Evolutionary conservation across 1,140 invertebrate genomes (phyloP).

Genomic region (Phymorhynchus buccinoides): DNA sequence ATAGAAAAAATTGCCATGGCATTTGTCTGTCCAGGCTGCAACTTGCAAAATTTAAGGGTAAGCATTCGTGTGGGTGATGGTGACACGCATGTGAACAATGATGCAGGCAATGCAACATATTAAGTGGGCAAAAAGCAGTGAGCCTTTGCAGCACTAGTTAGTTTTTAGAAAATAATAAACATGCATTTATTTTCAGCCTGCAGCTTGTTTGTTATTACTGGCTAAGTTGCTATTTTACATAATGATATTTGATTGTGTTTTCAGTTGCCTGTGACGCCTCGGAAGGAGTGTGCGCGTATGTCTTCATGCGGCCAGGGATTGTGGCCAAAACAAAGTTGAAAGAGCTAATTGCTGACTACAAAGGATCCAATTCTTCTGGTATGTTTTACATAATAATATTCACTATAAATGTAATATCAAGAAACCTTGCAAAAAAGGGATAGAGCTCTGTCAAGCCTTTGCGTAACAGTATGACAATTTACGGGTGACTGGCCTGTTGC

Average conservation of each 20-base stretch:
- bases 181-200: background rate
- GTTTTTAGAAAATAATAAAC: background rate
- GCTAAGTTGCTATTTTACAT: background rate
- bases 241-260: constrained; percentile 6
- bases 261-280: constrained; percentile 42
- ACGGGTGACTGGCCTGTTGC: no score
- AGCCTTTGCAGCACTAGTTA: background rate
- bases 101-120: no score
- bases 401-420: background rate
- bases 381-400: background rate
- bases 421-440: background rate
- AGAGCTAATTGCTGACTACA: background rate
- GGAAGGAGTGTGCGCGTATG: constrained; percentile 42
- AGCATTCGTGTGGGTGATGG: no score
- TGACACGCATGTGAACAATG: background rate
- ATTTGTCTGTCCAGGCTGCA: no score
- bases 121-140: no score
- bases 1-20: no score
- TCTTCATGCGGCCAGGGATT: constrained; percentile 27
- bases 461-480: no score
- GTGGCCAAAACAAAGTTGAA: constrained; percentile 21
- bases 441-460: no score
- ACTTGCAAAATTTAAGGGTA: no score
- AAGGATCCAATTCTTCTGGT: background rate
- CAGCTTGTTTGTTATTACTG: background rate